Percentiles rank a stretch among this genome's conserved stretches.
These are phyloP conservation scores for Oophaga pumilio DNA, from an alignment of 2,113 vertebrate genomes.

Conservation along the genomic window DNA sequence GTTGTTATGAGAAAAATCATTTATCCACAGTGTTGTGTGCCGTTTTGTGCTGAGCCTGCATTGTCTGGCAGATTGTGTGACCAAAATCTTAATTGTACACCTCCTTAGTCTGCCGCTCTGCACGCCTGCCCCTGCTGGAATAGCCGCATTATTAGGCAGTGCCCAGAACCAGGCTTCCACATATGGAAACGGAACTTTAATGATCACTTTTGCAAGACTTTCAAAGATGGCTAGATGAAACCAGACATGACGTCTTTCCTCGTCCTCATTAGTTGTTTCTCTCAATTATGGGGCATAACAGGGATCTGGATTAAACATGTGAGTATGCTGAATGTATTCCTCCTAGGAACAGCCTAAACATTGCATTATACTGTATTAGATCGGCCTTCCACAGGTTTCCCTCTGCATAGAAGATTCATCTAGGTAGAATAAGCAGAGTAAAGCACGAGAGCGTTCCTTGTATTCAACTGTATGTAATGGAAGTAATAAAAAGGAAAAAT, in stretches of 20 bases:
- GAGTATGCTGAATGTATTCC: background rate
- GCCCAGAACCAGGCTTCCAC: constrained; percentile 38
- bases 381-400: background rate
- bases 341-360: constrained; percentile 22
- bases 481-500: no score
- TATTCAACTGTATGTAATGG: background rate
- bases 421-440: background rate
- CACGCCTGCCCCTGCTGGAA: constrained; percentile 10
- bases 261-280: constrained; percentile 49
- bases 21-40: no score
- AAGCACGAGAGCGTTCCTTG: background rate
- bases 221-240: constrained; percentile 47
- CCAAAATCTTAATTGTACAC: constrained; percentile 34
- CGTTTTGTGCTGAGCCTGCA: background rate
- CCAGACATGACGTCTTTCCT: constrained; percentile 55
- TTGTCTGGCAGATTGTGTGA: constrained; percentile 14
- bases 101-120: background rate
- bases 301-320: constrained; percentile 10
- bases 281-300: constrained; percentile 43
- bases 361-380: background rate
- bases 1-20: no score
- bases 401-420: background rate
- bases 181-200: constrained; percentile 49
- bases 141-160: constrained; percentile 33
- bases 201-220: constrained; percentile 51